Conservation (phyloP, 2,113 vertebrate species). For the Thryonomys swinderianus region DNA sequence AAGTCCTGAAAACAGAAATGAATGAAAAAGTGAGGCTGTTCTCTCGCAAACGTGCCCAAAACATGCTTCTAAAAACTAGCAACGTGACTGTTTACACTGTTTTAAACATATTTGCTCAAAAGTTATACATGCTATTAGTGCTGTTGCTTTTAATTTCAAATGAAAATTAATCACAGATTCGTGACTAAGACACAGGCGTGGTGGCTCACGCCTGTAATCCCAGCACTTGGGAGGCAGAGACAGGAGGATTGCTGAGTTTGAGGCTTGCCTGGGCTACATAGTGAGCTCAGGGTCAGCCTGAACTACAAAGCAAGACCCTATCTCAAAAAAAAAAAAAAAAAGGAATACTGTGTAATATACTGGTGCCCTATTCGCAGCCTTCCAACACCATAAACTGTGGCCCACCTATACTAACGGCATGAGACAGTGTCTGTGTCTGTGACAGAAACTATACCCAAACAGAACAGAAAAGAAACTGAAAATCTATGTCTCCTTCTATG, state of each 20-base stretch:
- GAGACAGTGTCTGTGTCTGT: not conserved
- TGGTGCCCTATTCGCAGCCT: rapidly evolving
- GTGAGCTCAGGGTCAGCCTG: too few relatives aligned
- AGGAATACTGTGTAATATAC: not conserved
- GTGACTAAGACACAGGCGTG: not conserved
- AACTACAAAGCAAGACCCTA: too few relatives aligned
- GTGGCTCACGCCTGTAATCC: too few relatives aligned
- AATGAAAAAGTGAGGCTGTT: constrained; percentile 34
- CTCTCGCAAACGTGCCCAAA: not conserved
- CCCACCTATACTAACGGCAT: not conserved
- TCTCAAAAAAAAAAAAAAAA: too few relatives aligned
- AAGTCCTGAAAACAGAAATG: constrained; percentile 87
- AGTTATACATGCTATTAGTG: not conserved
- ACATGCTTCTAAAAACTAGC: not conserved
- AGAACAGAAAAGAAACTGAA: not conserved
- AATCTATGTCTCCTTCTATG: not conserved
- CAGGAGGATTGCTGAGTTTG: too few relatives aligned
- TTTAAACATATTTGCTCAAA: not conserved
- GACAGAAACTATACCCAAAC: not conserved
- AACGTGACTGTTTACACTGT: not conserved
- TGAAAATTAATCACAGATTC: not conserved
- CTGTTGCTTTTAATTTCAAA: constrained; percentile 21
- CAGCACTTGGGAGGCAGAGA: too few relatives aligned
- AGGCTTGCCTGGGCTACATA: too few relatives aligned
- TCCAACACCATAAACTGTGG: not conserved